Percentiles rank a stretch among this genome's conserved stretches.
These are phyloP conservation scores for Macaria liturata DNA, from an alignment of 2,888 invertebrate genomes.

Conservation along the genomic window DNA sequence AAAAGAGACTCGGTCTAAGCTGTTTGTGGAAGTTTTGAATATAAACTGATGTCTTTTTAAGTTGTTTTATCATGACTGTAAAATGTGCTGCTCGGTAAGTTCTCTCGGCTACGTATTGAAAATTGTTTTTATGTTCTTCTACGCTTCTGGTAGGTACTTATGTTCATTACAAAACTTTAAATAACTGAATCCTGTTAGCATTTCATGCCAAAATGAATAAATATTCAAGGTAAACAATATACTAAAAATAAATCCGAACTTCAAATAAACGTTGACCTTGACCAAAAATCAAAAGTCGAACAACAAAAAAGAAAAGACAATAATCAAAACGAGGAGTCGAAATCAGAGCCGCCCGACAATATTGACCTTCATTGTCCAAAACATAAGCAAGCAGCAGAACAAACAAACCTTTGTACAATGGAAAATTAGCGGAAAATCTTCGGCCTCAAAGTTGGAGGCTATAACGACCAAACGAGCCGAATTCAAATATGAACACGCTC, in stretches of 20 bases:
- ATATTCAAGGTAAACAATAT: no score
- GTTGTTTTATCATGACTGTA: conserved; percentile 13
- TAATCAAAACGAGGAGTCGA: conserved; percentile 1
- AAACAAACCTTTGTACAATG: conserved; percentile 38
- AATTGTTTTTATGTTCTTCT: no score
- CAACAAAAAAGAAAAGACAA: no score
- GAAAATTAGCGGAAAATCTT: conserved; percentile 60
- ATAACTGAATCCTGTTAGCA: no score
- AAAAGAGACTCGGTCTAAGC: conserved; percentile 10
- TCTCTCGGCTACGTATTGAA: no score
- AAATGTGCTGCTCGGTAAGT: no score
- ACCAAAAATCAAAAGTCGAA: no score
- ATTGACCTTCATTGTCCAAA: conserved; percentile 24
- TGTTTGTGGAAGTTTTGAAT: conserved; percentile 15
- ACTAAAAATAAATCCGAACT: no score
- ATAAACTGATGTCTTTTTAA: conserved; percentile 22
- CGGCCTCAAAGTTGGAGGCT: conserved; percentile 46
- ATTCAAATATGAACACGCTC: conserved; percentile 70
- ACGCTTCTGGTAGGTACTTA: no score
- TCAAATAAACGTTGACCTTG: no score
- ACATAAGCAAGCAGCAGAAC: conserved; percentile 26
- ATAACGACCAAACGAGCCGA: conserved; percentile 51
- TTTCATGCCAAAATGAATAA: no score
- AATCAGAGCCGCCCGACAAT: conserved; percentile 23
- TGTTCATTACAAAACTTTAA: no score